Conservation (phyloP, 2,888 invertebrate genomes). For the Brachycybe producta region DNA sequence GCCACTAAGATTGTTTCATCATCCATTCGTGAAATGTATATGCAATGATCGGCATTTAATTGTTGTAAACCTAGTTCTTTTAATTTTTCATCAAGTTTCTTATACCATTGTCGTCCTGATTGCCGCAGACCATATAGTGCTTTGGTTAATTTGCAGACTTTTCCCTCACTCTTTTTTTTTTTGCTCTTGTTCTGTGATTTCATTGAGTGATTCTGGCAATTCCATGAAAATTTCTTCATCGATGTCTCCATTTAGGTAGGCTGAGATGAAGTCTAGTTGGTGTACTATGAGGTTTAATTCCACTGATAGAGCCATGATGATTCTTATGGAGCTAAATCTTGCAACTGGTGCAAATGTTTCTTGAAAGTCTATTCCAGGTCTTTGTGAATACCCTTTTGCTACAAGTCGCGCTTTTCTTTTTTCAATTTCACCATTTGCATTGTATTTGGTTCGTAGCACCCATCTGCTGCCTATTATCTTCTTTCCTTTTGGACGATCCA, state of each 20-base stretch:
- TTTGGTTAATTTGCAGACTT: neutral
- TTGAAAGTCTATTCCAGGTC: neutral
- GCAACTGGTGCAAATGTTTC: conserved; percentile 14
- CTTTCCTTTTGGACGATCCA: conserved; percentile 2
- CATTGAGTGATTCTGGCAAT: neutral
- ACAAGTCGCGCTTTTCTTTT: conserved; percentile 10
- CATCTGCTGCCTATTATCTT: conserved; percentile 14
- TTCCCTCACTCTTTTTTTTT: too few species aligned
- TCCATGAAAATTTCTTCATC: conserved; percentile 8
- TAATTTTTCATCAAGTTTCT: neutral
- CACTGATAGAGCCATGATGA: conserved; percentile 6
- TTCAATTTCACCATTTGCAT: neutral
- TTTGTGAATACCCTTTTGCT: conserved; percentile 11
- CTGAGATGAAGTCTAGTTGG: conserved; percentile 9
- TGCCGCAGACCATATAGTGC: conserved; percentile 10
- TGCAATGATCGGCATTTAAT: conserved; percentile 7
- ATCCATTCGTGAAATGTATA: neutral
- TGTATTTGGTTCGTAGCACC: conserved; percentile 8
- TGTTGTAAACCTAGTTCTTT: neutral
- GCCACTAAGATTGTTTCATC: too few species aligned
- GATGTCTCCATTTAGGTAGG: conserved; percentile 7
- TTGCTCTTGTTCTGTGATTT: too few species aligned
- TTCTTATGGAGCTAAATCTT: conserved; percentile 4
- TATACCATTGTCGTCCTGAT: conserved; percentile 14
- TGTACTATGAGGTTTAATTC: neutral